phyloP scores from a whole-genome alignment of 2,888 invertebrate genomes.

The Cyclophora albipunctata region DNA sequence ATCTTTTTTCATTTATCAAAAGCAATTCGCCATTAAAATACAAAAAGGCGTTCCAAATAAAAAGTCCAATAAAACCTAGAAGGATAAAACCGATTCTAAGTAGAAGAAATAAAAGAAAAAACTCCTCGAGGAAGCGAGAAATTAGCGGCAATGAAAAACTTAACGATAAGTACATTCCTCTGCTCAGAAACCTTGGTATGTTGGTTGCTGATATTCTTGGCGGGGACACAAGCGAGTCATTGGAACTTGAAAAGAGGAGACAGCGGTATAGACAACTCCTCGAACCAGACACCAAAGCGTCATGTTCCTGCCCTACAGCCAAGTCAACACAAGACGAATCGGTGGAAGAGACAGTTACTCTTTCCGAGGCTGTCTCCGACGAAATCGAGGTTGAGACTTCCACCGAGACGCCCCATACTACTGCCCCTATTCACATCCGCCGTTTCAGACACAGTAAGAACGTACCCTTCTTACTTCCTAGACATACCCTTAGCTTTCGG shows the following conservation, averaged over 20 bases:
- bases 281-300: conserved; percentile 6
- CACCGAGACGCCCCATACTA: conserved; percentile 53
- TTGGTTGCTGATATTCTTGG: conserved; percentile 59
- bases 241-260: conserved; percentile 29
- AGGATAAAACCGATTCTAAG: conserved; percentile 37
- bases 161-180: conserved; percentile 51
- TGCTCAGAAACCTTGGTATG: conserved; percentile 57
- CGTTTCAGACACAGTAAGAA: conserved; percentile 61
- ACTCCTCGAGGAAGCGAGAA: conserved; percentile 45
- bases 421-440: conserved; percentile 60
- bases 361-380: conserved; percentile 45
- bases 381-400: conserved; percentile 43
- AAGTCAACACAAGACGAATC: conserved; percentile 14
- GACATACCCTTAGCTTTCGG: conserved; percentile 66
- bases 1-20: conserved; percentile 15
- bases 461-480: conserved; percentile 66
- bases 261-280: conserved; percentile 27
- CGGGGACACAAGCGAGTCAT: conserved; percentile 40
- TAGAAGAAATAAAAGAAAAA: conserved; percentile 34
- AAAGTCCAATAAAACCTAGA: conserved; percentile 47
- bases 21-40: conserved; percentile 40
- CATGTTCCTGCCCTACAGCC: conserved; percentile 31
- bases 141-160: conserved; percentile 41
- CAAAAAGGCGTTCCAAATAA: conserved; percentile 45
- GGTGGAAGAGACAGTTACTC: conserved; percentile 54